These are phyloP conservation scores for Cygnus atratus DNA, from an alignment of 2,113 vertebrate species.

Conservation along the genomic window DNA sequence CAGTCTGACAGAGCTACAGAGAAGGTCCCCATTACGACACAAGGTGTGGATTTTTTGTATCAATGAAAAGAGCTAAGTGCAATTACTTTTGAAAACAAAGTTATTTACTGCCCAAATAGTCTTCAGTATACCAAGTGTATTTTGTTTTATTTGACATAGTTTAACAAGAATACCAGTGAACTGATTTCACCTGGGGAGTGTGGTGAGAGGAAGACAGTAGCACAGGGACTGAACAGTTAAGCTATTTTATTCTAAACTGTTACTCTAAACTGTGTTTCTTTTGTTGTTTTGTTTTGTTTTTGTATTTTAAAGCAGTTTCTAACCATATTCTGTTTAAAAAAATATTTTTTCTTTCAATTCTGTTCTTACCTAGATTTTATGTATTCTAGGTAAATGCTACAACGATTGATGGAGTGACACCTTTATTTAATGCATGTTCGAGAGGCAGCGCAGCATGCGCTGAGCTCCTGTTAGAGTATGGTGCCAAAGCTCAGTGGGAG, in stretches of 20 bases:
- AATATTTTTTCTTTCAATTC: background rate
- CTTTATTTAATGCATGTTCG: constrained; percentile 90
- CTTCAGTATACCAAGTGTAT: background rate
- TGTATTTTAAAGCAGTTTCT: background rate
- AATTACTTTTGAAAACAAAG: background rate
- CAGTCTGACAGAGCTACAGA: background rate
- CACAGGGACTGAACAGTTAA: background rate
- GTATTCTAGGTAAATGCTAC: constrained; percentile 86
- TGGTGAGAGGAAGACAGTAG: background rate
- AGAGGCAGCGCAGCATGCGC: constrained; percentile 86
- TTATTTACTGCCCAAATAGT: background rate
- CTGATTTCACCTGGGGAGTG: background rate
- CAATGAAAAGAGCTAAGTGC: background rate
- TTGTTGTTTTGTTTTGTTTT: background rate
- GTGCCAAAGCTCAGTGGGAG: constrained; percentile 87
- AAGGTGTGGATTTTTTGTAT: background rate
- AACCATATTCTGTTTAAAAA: background rate
- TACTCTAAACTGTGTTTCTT: too few relatives aligned
- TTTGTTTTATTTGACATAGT: background rate
- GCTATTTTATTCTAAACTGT: background rate
- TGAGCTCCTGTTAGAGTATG: constrained; percentile 89
- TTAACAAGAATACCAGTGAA: background rate
- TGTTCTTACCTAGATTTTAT: background rate
- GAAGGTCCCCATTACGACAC: background rate
- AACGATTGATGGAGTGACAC: constrained; percentile 92